Conservation (phyloP, 2,797 vertebrate genomes). For the Myotis daubentonii region DNA sequence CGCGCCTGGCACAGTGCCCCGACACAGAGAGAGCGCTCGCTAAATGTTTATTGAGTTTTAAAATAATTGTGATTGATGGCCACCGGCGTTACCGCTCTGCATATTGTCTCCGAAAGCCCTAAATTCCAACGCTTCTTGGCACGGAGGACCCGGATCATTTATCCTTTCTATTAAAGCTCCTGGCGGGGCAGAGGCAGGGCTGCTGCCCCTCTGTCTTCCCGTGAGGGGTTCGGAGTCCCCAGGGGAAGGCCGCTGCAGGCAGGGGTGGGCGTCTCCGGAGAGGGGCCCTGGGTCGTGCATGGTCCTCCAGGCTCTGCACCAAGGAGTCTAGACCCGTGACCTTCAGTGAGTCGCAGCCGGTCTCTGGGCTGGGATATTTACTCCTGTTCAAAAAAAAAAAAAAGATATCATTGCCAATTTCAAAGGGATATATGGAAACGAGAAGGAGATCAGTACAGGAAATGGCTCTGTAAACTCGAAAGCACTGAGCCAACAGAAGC, state of each 20-base stretch:
- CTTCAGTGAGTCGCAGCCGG: not conserved
- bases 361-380: not conserved
- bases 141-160: constrained; percentile 32
- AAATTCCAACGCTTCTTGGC: constrained; percentile 49
- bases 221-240: not conserved
- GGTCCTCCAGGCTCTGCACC: rapidly evolving
- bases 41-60: constrained; percentile 80
- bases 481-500: not conserved
- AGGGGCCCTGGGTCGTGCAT: not conserved
- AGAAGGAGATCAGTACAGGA: not conserved
- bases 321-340: not conserved
- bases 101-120: constrained; percentile 70
- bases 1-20: constrained; percentile 66
- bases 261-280: too few species aligned
- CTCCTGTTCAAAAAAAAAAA: not conserved
- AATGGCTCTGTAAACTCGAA: constrained; percentile 28
- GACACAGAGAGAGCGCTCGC: constrained; percentile 63
- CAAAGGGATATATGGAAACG: constrained; percentile 39
- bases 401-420: not conserved
- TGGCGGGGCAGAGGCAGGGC: not conserved
- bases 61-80: constrained; percentile 80
- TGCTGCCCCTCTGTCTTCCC: rapidly evolving
- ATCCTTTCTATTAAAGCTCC: constrained; percentile 49
- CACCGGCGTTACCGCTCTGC: constrained; percentile 55
- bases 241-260: too few species aligned